These are phyloP conservation scores for Poeciliopsis gracilis DNA, from an alignment of 2,797 vertebrate genomes.

Conservation along the genomic window DNA sequence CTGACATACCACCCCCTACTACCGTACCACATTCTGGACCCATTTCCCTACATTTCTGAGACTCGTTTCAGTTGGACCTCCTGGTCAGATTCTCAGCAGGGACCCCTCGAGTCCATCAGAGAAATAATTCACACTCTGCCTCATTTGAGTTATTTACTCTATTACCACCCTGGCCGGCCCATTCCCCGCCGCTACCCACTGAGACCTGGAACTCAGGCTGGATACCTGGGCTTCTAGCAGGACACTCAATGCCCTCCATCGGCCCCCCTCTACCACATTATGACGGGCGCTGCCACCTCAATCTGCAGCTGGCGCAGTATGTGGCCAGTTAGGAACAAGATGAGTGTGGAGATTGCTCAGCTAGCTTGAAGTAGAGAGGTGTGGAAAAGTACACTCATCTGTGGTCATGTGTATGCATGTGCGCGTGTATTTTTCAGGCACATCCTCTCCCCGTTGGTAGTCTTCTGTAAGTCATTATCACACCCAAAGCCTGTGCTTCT, in stretches of 20 bases:
- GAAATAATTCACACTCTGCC: constrained; percentile 86
- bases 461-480: constrained; percentile 90
- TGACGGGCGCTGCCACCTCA: constrained; percentile 77
- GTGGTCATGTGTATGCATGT: constrained; percentile 39
- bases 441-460: constrained; percentile 70
- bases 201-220: constrained; percentile 71
- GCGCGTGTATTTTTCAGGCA: constrained; percentile 34
- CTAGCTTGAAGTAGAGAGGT: constrained; percentile 58
- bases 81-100: constrained; percentile 77
- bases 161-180: constrained; percentile 78
- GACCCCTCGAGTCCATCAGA: constrained; percentile 76
- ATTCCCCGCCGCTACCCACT: constrained; percentile 70
- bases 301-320: constrained; percentile 78
- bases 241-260: constrained; percentile 72
- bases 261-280: constrained; percentile 51
- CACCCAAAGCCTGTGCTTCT: constrained; percentile 79
- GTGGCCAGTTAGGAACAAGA: constrained; percentile 51
- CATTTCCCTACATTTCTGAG: constrained; percentile 66
- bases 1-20: constrained; percentile 58
- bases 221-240: constrained; percentile 73
- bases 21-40: constrained; percentile 51
- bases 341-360: constrained; percentile 68
- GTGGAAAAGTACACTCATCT: constrained; percentile 53
- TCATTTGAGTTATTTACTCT: constrained; percentile 88
- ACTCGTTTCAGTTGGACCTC: constrained; percentile 71